Evolutionary conservation across 2,888 invertebrate genomes (phyloP).

Genomic region (Habrosyne pyritoides): DNA sequence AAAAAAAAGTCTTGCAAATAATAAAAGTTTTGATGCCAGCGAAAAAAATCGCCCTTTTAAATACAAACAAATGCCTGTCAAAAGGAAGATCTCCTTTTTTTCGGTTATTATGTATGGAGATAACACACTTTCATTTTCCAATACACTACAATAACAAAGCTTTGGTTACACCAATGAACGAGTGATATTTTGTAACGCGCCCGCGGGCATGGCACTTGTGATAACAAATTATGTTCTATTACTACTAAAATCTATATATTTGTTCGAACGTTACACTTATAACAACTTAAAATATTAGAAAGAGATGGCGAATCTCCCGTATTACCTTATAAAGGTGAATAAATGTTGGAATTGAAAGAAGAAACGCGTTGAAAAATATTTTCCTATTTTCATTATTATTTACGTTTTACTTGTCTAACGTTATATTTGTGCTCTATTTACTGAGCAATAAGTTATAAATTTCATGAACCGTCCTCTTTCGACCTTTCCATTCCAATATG

Average conservation of each 20-base stretch:
- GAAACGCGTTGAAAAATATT: too few relatives aligned
- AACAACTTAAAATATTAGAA: not conserved
- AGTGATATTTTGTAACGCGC: slow-evolving; percentile 25
- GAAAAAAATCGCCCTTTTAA: too few relatives aligned
- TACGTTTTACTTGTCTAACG: too few relatives aligned
- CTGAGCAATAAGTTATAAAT: not conserved
- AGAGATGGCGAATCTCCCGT: not conserved
- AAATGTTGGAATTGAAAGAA: not conserved
- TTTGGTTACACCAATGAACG: slow-evolving; percentile 50
- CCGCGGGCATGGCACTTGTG: slow-evolving; percentile 52
- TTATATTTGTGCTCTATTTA: not conserved
- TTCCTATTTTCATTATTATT: too few relatives aligned
- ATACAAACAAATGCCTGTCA: too few relatives aligned
- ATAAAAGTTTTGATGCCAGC: too few relatives aligned
- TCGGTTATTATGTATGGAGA: not conserved
- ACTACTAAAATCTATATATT: slow-evolving; percentile 17
- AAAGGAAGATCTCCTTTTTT: too few relatives aligned
- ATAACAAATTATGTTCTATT: slow-evolving; percentile 18
- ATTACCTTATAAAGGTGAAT: not conserved
- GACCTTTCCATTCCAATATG: not conserved
- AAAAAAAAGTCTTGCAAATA: too few relatives aligned
- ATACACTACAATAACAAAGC: slow-evolving; percentile 19
- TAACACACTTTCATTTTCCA: slow-evolving; percentile 1
- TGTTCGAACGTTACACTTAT: slow-evolving; percentile 7
- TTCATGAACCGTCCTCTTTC: not conserved